Conservation (phyloP, 1,140 invertebrate species). For the Sweltsa coloradensis region DNA sequence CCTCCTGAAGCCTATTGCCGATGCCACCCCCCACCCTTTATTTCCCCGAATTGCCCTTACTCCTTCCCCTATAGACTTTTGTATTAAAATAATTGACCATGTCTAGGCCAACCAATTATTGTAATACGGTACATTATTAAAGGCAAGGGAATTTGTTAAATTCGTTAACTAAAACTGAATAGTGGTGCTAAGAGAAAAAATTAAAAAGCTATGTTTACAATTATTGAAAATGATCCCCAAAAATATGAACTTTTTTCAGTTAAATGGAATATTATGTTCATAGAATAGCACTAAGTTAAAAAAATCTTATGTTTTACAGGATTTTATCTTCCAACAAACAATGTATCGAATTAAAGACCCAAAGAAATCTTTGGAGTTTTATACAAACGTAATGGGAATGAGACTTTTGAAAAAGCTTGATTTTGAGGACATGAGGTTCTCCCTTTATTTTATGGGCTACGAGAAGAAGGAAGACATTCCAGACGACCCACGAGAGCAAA, state of each 20-base stretch:
- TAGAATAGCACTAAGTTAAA: constrained; percentile 8
- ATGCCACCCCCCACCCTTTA: no score
- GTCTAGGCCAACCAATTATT: no score
- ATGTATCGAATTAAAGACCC: constrained; percentile 94
- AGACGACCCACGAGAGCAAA: constrained; percentile 49
- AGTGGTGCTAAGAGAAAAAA: neutral
- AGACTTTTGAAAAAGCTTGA: constrained; percentile 76
- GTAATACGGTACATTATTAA: neutral
- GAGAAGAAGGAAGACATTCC: constrained; percentile 64
- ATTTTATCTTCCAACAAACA: constrained; percentile 90
- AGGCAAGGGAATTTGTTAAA: neutral
- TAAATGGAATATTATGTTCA: neutral
- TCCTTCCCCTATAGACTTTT: no score
- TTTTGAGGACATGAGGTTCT: constrained; percentile 82
- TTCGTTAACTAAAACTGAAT: neutral
- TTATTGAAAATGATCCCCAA: neutral
- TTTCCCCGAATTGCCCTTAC: no score
- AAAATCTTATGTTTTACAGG: constrained; percentile 37
- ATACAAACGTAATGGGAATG: constrained; percentile 84
- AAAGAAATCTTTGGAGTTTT: constrained; percentile 74
- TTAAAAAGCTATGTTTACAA: neutral
- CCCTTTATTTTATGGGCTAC: constrained; percentile 88
- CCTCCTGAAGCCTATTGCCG: no score
- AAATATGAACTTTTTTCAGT: neutral
- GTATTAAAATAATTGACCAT: no score